Evolutionary conservation across 2,797 vertebrate genomes (phyloP), one percentile per base, ranked within the genome.

Genomic region (Chelonia mydas): DNA sequence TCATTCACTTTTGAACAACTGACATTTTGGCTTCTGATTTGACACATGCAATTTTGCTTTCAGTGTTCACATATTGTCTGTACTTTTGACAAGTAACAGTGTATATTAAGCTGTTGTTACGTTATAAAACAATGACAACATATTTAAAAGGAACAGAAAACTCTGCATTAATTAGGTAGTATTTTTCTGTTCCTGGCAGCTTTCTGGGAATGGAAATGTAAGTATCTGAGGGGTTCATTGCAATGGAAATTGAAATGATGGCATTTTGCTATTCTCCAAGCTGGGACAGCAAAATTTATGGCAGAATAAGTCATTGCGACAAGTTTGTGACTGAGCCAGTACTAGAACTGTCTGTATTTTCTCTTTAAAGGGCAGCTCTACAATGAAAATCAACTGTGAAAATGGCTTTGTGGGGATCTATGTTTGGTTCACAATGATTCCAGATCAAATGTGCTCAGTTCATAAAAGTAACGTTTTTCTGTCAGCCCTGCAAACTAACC

Each of bases 11-110:
- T 95, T 96, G 72, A 97, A 85, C n/a, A 95, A 82, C 79, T 15
- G 92, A 96, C 82, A 68, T 95, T 95, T 76, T 96, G 89, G 81
- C 92, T 57, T 95, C 74, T 88, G 57, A 86, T 93, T 91, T 80
- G 91, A 96, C 93, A 95, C 33, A 72, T 82, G 57, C 45, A 93
- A 79, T 94, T 97, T 96, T 89, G 88, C 93, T 97, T 97, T 90
- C 61, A 83, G 10, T 87, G 72, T 97, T 95, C 94, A 90, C 86
- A 55, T 17, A 19, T 85, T 88, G 74, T 88, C 89, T 90, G 3
- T 72, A 94, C 47, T 95, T 92, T 90, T 88, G 80, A 87, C 81
- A 96, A 92, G 88, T 79, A 93, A 53, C 68, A 92, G 37, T 80
- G 9, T 91, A 83, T 57, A 91, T 49, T 16, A 95, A 96, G 33